A percentile compares a stretch with the other conserved stretches of the same genome.
Conservation (phyloP, 2,113 vertebrate genomes). For the Naja naja region DNA sequence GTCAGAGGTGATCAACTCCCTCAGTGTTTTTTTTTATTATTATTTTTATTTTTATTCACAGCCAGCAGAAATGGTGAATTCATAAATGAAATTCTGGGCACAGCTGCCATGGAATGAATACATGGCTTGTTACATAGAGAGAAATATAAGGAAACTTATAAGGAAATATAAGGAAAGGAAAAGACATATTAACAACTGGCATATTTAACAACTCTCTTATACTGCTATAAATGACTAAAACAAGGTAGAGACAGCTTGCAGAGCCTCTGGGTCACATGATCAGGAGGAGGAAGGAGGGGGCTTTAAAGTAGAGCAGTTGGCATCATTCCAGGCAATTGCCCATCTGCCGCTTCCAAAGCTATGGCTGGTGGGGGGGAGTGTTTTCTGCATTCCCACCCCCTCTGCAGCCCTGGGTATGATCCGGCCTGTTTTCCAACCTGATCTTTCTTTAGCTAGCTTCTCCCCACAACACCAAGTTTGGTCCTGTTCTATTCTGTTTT, state of each 20-base stretch:
- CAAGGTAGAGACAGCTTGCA: neutral
- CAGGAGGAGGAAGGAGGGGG: neutral
- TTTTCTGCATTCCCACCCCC: neutral
- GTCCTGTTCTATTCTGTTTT: neutral
- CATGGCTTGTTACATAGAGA: neutral
- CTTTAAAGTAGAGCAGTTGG: neutral
- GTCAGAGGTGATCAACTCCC: neutral
- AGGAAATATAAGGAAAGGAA: neutral
- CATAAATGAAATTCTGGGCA: neutral
- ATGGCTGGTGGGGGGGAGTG: neutral
- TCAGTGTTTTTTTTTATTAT: neutral
- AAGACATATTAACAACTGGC: neutral
- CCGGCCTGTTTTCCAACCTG: neutral
- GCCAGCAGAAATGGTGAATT: neutral
- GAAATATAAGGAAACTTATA: neutral
- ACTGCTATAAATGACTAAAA: neutral
- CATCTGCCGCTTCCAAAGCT: neutral
- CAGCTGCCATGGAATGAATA: neutral
- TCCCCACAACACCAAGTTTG: neutral
- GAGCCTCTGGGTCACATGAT: neutral
- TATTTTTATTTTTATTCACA: neutral
- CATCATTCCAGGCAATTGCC: neutral
- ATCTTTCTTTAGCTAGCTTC: neutral
- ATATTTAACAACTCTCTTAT: neutral
- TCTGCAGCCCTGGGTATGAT: neutral